Evolutionary conservation across 2,888 invertebrate species (phyloP).

Genomic region (Oscheius myriophilus): DNA sequence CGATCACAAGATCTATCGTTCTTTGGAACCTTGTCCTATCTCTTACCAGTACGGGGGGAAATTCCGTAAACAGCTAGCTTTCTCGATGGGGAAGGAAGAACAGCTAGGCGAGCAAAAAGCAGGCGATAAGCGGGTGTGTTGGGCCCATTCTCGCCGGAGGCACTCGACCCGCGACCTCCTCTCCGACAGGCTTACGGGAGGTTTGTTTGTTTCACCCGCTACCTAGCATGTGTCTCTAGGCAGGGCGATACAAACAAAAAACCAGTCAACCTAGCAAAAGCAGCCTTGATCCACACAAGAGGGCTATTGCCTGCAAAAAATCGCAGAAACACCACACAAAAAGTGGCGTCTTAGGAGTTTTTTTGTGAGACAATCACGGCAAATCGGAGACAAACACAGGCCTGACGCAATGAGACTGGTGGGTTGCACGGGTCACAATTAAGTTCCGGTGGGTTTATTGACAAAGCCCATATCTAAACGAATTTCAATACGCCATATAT

Average conservation of each 20-base stretch:
- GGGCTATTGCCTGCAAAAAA: not conserved
- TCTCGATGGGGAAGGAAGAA: not conserved
- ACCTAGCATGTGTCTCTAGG: conserved; percentile 9
- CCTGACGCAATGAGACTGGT: no score
- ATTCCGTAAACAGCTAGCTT: not conserved
- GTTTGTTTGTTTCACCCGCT: conserved; percentile 16
- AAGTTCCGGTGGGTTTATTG: no score
- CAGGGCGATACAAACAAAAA: conserved; percentile 4
- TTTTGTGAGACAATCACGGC: no score
- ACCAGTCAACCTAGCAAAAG: conserved; percentile 14
- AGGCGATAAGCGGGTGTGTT: not conserved
- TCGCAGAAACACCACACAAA: not conserved
- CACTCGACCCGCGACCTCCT: conserved; percentile 17
- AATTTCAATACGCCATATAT: no score
- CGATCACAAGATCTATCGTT: no score
- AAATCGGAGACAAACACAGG: no score
- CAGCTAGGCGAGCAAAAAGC: conserved; percentile 5
- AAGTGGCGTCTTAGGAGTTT: no score
- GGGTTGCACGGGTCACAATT: no score
- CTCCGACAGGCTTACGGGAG: conserved; percentile 12
- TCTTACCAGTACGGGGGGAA: not conserved
- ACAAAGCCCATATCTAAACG: no score
- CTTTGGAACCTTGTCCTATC: not conserved
- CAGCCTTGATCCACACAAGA: conserved; percentile 1
- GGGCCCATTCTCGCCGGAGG: not conserved